Percentiles rank a stretch among this genome's conserved stretches.
These are phyloP conservation scores for Neogale vison DNA, from an alignment of 2,113 vertebrate species.

Conservation along the genomic window DNA sequence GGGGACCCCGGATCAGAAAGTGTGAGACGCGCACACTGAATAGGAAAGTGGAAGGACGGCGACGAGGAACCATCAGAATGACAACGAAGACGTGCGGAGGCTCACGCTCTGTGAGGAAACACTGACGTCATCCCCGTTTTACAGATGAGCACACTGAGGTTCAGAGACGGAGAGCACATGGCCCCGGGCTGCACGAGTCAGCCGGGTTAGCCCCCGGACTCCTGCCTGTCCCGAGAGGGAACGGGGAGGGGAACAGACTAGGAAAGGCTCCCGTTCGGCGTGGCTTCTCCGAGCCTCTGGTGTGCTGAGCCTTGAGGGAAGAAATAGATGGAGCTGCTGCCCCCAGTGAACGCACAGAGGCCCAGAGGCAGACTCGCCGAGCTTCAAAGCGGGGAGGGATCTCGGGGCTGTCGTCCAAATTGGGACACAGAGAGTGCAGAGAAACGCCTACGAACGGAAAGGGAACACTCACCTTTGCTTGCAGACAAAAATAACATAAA, in stretches of 20 bases:
- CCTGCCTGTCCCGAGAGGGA: not conserved
- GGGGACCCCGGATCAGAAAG: not conserved
- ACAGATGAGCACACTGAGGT: not conserved
- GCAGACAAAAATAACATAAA: not conserved
- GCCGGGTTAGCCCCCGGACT: accelerated
- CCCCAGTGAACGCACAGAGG: not conserved
- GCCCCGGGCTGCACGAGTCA: not conserved
- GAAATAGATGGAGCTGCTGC: not conserved
- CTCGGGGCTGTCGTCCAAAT: not conserved
- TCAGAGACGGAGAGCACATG: not conserved
- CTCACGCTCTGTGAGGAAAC: not conserved
- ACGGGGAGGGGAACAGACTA: not conserved
- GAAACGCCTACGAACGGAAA: not conserved
- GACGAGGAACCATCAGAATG: not conserved
- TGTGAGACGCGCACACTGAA: not conserved
- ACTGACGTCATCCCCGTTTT: not conserved
- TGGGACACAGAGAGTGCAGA: not conserved
- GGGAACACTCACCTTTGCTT: not conserved
- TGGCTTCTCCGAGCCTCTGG: not conserved
- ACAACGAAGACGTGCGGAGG: not conserved
- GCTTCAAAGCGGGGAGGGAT: not conserved
- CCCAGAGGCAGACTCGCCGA: not conserved
- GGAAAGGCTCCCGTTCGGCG: not conserved
- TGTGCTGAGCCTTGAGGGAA: not conserved
- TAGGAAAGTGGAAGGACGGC: not conserved